Base-by-base conservation (phyloP, 2,113 vertebrate species). In the Pseudois nayaur region DNA sequence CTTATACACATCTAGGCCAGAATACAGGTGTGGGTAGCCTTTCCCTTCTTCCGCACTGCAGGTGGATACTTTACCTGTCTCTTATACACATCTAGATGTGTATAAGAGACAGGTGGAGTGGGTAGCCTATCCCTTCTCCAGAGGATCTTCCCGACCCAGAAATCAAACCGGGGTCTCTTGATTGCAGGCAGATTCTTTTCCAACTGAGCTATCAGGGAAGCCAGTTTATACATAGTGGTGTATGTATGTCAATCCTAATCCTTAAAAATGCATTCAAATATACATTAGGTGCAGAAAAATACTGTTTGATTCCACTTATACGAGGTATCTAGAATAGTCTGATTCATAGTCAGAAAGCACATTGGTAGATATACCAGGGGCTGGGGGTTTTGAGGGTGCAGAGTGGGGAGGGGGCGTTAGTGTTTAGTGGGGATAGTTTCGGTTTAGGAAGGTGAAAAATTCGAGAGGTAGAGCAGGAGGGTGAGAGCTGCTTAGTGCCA, bases 131-230 rank as follows among this genome's bases (percentile, higher is more conserved):
- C 67, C 17, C n/a, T 3, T 36, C n/a, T 71, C n/a, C 67, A 6
- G 67, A 12, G n/a, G 10, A 40, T 71, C 10, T 40, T 71, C 10
- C n/a, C 0, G 0, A 71, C n/a, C 19, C n/a, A 40, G n/a, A 36
- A 71, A 71, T 71, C 67, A 6, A 71, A 71, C 67, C 1, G 0
- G n/a, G 19, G 67, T 71, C n/a, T 71, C 19, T 19, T 0, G 10
- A 40, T 23, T 40, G 19, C n/a, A 71, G 67, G 19, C 19, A 6
- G n/a, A 40, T 74, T 74, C 19, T 40, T 74, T 74, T 12, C 19
- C n/a, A 74, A 12, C 67, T 40, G 19, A 71, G 67, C 10, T 40
- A 23, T 12, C 67, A 25, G 67, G 67, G 10, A 40, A 71, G 67
- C 67, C 67, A 25, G 40, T 74, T 74, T 15, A 76, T 43, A 43